phyloP scores from a whole-genome alignment of 2,888 invertebrate species.

The Drosophila ezoana region DNA sequence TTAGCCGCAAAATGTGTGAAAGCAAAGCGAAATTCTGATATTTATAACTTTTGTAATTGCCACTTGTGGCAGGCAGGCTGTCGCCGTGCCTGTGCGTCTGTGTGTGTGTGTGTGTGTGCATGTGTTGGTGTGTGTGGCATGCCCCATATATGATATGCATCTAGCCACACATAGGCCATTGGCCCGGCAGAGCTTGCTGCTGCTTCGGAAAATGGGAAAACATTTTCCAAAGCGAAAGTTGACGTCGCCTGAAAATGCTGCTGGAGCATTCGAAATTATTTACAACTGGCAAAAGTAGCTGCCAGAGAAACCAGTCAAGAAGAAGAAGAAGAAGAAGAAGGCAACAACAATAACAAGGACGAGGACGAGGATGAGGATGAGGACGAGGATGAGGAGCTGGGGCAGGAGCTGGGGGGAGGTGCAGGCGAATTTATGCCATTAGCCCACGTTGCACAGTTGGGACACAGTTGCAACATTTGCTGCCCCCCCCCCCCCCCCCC shows the following conservation, averaged over 20 bases:
- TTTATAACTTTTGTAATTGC: slow-evolving; percentile 41
- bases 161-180: slow-evolving; percentile 22
- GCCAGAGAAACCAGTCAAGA: slow-evolving; percentile 47
- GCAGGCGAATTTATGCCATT: slow-evolving; percentile 12
- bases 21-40: slow-evolving; percentile 25
- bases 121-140: background rate
- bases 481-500: background rate
- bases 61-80: slow-evolving; percentile 7
- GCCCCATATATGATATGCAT: slow-evolving; percentile 11
- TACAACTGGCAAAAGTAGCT: slow-evolving; percentile 56
- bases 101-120: background rate
- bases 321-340: slow-evolving; percentile 53
- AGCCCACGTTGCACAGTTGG: slow-evolving; percentile 48
- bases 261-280: slow-evolving; percentile 58
- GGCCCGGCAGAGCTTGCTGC: slow-evolving; percentile 17
- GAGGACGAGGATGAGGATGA: too few species aligned
- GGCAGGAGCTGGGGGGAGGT: too few species aligned
- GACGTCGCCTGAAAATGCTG: slow-evolving; percentile 40
- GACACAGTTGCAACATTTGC: slow-evolving; percentile 34
- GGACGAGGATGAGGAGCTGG: too few species aligned
- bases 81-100: too few species aligned
- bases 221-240: slow-evolving; percentile 52
- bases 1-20: slow-evolving; percentile 11
- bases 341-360: slow-evolving; percentile 17
- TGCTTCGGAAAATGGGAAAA: slow-evolving; percentile 22